Percentiles rank a stretch among this genome's conserved stretches.
phyloP scores from a whole-genome alignment of 2,113 vertebrate species.

The Pseudorectes ferrugineus region DNA sequence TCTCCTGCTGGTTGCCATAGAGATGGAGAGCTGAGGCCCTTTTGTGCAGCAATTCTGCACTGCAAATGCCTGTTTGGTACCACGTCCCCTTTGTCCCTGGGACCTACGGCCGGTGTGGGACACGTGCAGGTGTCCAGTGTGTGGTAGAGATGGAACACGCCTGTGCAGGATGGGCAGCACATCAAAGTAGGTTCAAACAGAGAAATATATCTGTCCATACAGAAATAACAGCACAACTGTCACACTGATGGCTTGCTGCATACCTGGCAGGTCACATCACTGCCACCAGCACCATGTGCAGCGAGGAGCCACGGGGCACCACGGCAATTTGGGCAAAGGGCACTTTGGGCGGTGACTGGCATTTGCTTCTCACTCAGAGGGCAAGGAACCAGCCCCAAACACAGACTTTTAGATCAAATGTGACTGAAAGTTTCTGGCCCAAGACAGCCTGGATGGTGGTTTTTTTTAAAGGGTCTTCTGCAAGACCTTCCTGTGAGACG shows the following conservation, averaged over 20 bases:
- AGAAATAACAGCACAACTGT: neutral
- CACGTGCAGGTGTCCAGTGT: neutral
- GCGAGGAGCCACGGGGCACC: neutral
- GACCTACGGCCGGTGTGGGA: accelerated
- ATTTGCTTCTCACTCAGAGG: neutral
- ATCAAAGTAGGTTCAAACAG: accelerated
- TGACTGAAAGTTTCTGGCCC: neutral
- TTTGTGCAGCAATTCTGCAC: neutral
- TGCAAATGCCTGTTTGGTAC: accelerated
- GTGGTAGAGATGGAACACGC: neutral
- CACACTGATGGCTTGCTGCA: neutral
- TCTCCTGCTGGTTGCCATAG: neutral
- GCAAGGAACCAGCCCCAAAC: neutral
- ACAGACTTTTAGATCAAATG: neutral
- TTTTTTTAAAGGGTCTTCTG: neutral
- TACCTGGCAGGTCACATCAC: neutral
- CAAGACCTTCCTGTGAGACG: neutral
- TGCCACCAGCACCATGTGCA: neutral
- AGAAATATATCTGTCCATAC: neutral
- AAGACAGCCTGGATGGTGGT: neutral
- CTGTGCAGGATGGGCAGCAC: neutral
- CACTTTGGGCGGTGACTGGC: neutral
- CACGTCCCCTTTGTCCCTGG: neutral
- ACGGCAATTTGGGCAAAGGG: neutral
- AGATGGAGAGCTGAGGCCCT: neutral